Conservation (phyloP, 1,140 invertebrate genomes). For the Dinoponera quadriceps region DNA sequence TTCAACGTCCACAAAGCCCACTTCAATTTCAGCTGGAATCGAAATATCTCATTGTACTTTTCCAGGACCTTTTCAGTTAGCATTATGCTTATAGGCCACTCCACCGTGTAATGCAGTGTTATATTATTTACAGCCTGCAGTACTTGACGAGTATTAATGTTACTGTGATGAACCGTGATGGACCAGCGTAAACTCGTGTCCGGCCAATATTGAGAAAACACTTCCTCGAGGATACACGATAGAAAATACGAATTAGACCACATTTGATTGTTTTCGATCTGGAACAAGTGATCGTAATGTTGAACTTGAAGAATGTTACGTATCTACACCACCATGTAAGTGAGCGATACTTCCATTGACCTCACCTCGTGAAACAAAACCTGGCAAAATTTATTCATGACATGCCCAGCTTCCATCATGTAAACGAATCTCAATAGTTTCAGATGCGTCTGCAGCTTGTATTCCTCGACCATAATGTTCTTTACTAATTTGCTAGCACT, state of each 20-base stretch:
- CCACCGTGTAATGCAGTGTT: slow-evolving; percentile 85
- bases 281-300: slow-evolving; percentile 53
- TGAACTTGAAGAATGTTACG: slow-evolving; percentile 63
- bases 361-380: slow-evolving; percentile 87
- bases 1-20: slow-evolving; percentile 88
- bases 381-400: slow-evolving; percentile 88
- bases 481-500: slow-evolving; percentile 85
- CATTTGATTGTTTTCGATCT: slow-evolving; percentile 85
- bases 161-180: slow-evolving; percentile 71
- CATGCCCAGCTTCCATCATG: slow-evolving; percentile 88
- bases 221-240: slow-evolving; percentile 85
- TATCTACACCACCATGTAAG: slow-evolving; percentile 12
- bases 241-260: slow-evolving; percentile 83
- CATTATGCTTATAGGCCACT: slow-evolving; percentile 87
- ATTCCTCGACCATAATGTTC: slow-evolving; percentile 85
- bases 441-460: slow-evolving; percentile 85
- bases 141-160: slow-evolving; percentile 76
- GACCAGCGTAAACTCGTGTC: slow-evolving; percentile 84
- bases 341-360: neutral
- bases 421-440: slow-evolving; percentile 86
- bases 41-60: slow-evolving; percentile 88
- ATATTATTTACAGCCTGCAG: slow-evolving; percentile 86
- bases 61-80: slow-evolving; percentile 85
- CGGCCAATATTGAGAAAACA: slow-evolving; percentile 85
- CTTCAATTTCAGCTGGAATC: slow-evolving; percentile 88